Evolutionary conservation across 2,888 invertebrate species (phyloP).

Genomic region (Metopia argyrocephala): DNA sequence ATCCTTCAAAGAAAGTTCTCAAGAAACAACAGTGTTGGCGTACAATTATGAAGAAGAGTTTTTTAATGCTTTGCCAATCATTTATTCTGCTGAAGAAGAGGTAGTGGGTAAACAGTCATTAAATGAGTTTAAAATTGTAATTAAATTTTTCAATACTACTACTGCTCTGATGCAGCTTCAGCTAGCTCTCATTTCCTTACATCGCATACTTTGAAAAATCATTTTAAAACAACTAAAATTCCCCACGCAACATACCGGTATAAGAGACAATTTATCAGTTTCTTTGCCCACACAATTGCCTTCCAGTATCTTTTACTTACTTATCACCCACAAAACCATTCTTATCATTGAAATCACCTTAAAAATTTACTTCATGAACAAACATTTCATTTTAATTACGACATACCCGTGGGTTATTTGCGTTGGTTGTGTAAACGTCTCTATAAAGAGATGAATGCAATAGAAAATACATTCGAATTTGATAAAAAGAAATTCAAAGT

Average conservation of each 20-base stretch:
- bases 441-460: background rate
- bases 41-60: background rate
- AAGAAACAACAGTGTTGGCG: background rate
- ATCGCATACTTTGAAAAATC: background rate
- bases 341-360: background rate
- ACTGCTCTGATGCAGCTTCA: background rate
- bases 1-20: background rate
- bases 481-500: background rate
- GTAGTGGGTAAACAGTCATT: background rate
- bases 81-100: constrained; percentile 36
- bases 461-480: background rate
- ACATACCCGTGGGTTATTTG: constrained; percentile 52
- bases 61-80: background rate
- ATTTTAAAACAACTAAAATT: background rate
- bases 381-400: constrained; percentile 35
- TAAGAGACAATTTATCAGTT: no score
- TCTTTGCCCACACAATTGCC: background rate
- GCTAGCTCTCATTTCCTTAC: no score
- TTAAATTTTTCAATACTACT: constrained; percentile 7
- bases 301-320: background rate
- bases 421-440: constrained; percentile 57
- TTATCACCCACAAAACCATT: background rate
- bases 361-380: background rate
- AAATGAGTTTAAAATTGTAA: background rate
- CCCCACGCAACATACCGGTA: no score